Conservation (phyloP, 2,797 vertebrate species). For the Hydrocynus forskahlii region DNA sequence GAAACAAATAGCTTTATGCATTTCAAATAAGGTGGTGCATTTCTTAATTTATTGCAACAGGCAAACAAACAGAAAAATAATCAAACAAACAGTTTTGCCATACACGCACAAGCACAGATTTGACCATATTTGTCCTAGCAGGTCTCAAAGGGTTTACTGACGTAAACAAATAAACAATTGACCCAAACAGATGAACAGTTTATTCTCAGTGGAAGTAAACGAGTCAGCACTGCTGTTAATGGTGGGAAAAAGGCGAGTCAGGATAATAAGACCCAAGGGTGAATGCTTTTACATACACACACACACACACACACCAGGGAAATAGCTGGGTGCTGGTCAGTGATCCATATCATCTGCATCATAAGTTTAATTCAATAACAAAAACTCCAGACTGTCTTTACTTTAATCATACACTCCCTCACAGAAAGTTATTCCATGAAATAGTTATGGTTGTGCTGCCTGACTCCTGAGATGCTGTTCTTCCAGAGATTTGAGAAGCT, state of each 20-base stretch:
- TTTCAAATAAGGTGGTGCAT: too few species aligned
- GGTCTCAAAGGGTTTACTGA: neutral
- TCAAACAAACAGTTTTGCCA: too few species aligned
- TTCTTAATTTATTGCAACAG: too few species aligned
- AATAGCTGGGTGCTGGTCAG: neutral
- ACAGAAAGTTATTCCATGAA: too few species aligned
- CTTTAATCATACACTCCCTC: too few species aligned
- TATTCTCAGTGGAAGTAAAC: constrained; percentile 55
- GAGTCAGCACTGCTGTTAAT: constrained; percentile 58
- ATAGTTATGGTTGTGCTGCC: too few species aligned
- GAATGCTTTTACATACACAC: neutral
- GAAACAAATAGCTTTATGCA: too few species aligned
- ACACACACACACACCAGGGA: neutral
- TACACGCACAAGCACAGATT: too few species aligned
- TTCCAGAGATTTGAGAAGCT: too few species aligned
- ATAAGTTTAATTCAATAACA: neutral
- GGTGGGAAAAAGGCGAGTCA: constrained; percentile 61
- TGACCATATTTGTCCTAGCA: neutral
- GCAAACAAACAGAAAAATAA: too few species aligned
- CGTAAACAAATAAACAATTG: neutral
- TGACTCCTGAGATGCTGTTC: too few species aligned
- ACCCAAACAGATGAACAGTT: constrained; percentile 36
- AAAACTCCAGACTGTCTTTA: neutral
- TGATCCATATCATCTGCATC: neutral
- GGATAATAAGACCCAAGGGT: constrained; percentile 51